A percentile compares a stretch with the other conserved stretches of the same genome.
Conservation (phyloP, 2,113 vertebrate genomes). For the Erpornis zantholeuca region DNA sequence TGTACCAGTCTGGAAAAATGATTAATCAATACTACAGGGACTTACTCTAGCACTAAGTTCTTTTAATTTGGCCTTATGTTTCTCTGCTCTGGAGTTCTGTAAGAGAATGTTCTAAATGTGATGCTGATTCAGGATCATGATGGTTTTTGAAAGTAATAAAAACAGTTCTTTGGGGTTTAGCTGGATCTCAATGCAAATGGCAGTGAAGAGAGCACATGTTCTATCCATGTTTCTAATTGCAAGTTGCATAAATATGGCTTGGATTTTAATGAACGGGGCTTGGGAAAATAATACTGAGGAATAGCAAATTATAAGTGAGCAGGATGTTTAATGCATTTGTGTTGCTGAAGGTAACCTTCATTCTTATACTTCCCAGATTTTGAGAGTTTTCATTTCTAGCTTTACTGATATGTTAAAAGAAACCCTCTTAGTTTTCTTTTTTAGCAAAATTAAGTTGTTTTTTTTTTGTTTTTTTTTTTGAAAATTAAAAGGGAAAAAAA, state of each 20-base stretch:
- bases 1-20: conserved; percentile 48
- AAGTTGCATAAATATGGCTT: neutral
- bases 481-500: neutral
- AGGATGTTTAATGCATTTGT: neutral
- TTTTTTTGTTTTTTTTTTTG: no score
- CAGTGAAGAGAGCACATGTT: conserved; percentile 42
- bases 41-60: conserved; percentile 11
- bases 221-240: neutral
- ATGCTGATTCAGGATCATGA: conserved; percentile 18
- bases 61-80: conserved; percentile 53
- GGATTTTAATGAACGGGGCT: neutral
- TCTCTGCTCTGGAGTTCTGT: conserved; percentile 1
- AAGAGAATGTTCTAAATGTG: conserved; percentile 28
- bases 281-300: neutral
- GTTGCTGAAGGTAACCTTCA: neutral
- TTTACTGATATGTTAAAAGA: neutral
- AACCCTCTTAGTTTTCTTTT: neutral
- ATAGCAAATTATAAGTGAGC: neutral
- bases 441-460: no score
- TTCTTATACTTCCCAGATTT: neutral
- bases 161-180: neutral
- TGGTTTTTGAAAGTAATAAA: neutral
- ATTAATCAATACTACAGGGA: conserved; percentile 45
- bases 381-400: neutral
- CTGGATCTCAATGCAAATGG: neutral